These are phyloP conservation scores for Paguma larvata DNA, from an alignment of 2,797 vertebrate species.

Conservation along the genomic window DNA sequence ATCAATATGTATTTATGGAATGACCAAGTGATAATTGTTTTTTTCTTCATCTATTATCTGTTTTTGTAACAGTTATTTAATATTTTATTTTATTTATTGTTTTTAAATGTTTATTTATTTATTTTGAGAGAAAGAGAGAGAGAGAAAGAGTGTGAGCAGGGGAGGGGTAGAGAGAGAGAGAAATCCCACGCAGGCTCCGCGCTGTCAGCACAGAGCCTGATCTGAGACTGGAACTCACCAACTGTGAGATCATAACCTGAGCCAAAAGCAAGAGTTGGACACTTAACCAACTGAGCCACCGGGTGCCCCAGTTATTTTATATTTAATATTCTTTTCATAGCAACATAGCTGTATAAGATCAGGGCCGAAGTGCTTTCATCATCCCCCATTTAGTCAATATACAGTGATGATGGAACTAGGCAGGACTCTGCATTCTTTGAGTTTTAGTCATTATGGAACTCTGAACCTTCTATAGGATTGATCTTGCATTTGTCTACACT, in stretches of 20 bases:
- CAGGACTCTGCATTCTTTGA: constrained; percentile 27
- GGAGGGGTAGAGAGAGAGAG: too few species aligned
- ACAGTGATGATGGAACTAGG: background rate
- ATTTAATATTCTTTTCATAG: constrained; percentile 19
- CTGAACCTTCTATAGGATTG: constrained; percentile 33
- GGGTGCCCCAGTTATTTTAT: too few species aligned
- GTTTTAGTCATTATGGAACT: constrained; percentile 45
- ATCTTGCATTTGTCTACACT: constrained; percentile 56
- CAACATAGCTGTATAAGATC: background rate
- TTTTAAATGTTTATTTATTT: too few species aligned
- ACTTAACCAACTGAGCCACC: too few species aligned
- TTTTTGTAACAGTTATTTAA: constrained; percentile 29
- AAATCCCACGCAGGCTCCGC: too few species aligned
- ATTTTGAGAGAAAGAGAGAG: too few species aligned
- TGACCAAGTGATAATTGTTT: background rate
- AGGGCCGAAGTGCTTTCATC: background rate
- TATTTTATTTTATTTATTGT: background rate
- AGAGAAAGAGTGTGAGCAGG: too few species aligned
- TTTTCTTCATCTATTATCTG: background rate
- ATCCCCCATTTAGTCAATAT: background rate
- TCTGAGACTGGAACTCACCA: too few species aligned
- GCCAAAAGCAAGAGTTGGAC: too few species aligned
- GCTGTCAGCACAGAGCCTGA: too few species aligned
- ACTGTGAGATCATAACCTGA: too few species aligned
- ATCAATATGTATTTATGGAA: background rate